Conservation (phyloP, 2,888 invertebrate genomes). For the Idaea aversata region DNA sequence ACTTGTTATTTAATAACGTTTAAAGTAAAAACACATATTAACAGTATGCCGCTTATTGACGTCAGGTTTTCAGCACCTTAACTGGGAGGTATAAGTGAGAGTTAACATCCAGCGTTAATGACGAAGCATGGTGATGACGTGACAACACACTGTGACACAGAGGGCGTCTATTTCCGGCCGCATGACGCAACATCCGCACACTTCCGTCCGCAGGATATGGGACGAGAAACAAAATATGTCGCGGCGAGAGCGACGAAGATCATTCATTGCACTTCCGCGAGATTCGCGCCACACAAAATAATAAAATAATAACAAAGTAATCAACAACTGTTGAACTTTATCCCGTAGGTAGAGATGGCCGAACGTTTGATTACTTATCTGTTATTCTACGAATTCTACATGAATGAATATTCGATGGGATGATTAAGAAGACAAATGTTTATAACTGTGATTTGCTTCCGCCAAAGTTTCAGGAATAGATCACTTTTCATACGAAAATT, state of each 20-base stretch:
- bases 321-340: neutral
- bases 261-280: conserved; percentile 58
- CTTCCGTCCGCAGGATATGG: conserved; percentile 72
- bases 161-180: conserved; percentile 75
- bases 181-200: conserved; percentile 72
- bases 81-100: conserved; percentile 40
- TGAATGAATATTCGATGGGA: conserved; percentile 7
- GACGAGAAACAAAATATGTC: conserved; percentile 58
- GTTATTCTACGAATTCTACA: neutral
- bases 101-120: conserved; percentile 34
- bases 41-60: neutral
- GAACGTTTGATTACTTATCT: neutral
- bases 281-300: conserved; percentile 41
- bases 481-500: conserved; percentile 38
- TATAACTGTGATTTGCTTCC: conserved; percentile 40
- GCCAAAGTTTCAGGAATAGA: conserved; percentile 48
- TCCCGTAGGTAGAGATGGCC: neutral
- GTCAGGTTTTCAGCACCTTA: neutral
- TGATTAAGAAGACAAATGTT: conserved; percentile 44
- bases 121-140: conserved; percentile 35
- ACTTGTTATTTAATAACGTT: conserved; percentile 17
- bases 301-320: neutral
- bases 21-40: neutral
- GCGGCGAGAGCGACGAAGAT: conserved; percentile 48
- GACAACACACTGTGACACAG: conserved; percentile 65